Evolutionary conservation across 2,797 vertebrate genomes (phyloP).

Genomic region (Prunella strophiata): DNA sequence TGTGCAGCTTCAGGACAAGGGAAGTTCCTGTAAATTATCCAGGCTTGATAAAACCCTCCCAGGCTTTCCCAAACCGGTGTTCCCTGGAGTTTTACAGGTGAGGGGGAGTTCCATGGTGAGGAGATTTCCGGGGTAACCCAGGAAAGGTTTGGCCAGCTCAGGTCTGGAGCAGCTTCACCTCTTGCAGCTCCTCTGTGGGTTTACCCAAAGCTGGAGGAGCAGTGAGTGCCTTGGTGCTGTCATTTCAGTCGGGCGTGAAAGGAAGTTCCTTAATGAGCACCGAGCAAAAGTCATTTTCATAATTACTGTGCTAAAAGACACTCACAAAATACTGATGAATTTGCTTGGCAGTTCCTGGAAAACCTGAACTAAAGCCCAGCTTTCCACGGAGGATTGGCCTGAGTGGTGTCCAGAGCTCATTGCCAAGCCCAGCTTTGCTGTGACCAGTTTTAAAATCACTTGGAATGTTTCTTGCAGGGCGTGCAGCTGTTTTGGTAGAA

Average conservation of each 20-base stretch:
- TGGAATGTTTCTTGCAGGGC: neutral
- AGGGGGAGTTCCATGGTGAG: rapidly evolving
- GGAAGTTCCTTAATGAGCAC: neutral
- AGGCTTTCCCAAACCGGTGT: rapidly evolving
- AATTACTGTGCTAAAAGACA: neutral
- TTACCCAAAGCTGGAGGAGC: neutral
- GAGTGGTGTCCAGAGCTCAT: neutral
- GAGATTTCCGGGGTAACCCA: rapidly evolving
- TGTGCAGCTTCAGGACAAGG: neutral
- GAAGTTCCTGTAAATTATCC: neutral
- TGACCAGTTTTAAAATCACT: neutral
- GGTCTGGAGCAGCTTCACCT: neutral
- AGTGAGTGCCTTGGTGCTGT: rapidly evolving
- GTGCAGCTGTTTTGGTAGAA: neutral
- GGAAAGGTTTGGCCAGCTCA: neutral
- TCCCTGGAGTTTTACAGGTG: neutral
- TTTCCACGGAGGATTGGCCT: neutral
- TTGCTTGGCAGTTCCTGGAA: neutral
- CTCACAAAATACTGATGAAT: neutral
- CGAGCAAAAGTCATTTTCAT: neutral
- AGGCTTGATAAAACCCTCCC: neutral
- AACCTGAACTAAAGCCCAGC: neutral
- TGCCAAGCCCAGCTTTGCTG: neutral
- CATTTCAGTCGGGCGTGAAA: rapidly evolving
- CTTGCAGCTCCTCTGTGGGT: neutral